These are phyloP conservation scores for Helobdella robusta DNA, from an alignment of 2,888 invertebrate species.

Conservation along the genomic window DNA sequence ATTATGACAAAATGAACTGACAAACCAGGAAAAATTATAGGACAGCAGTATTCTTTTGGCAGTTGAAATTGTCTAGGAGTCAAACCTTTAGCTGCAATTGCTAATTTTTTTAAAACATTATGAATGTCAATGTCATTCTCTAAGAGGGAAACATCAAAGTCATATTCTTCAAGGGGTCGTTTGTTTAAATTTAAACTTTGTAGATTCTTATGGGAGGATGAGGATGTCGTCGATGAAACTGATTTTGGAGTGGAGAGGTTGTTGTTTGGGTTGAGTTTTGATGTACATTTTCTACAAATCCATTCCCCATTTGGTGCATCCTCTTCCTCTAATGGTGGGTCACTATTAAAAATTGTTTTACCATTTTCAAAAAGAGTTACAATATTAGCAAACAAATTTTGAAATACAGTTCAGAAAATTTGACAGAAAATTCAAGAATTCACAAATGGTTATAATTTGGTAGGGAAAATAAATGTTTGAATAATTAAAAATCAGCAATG, in stretches of 20 bases:
- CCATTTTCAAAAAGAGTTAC: no score
- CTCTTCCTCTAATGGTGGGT: constrained; percentile 79
- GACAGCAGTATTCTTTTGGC: constrained; percentile 62
- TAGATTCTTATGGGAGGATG: background rate
- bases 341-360: no score
- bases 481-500: no score
- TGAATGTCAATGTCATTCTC: no score
- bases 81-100: no score
- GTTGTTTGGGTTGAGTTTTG: background rate
- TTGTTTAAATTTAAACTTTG: background rate
- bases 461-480: no score
- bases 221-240: background rate
- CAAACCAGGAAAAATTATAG: constrained; percentile 47
- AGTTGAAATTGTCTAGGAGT: constrained; percentile 84
- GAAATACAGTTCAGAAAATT: no score
- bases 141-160: no score
- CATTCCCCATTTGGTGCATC: constrained; percentile 84
- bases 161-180: background rate
- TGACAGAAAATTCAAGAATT: no score
- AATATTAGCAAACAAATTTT: no score
- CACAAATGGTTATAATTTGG: no score
- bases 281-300: constrained; percentile 64
- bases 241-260: background rate
- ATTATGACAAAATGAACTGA: background rate
- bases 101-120: no score